Conservation (phyloP, 2,888 invertebrate species). For the Drosophila aldrichi region DNA sequence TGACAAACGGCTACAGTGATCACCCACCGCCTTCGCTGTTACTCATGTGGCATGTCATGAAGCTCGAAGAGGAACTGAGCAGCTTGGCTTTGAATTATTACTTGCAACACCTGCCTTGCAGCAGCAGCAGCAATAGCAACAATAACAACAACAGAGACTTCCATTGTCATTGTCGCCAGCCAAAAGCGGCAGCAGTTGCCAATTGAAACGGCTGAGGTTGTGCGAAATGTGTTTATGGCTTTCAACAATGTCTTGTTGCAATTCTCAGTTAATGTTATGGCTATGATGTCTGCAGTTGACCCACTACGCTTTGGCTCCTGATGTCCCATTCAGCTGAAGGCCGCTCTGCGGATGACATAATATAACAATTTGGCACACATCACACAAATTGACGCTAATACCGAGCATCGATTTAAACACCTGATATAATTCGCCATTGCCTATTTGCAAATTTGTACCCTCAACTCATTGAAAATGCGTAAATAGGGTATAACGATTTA, state of each 20-base stretch:
- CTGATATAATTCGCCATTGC: constrained; percentile 25
- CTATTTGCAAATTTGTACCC: constrained; percentile 11
- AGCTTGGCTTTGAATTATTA: constrained; percentile 51
- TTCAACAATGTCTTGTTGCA: constrained; percentile 41
- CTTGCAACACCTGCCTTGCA: constrained; percentile 63
- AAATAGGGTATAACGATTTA: background rate
- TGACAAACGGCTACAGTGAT: constrained; percentile 59
- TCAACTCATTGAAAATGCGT: background rate
- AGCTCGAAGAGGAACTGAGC: constrained; percentile 55
- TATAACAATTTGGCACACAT: constrained; percentile 40
- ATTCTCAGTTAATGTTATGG: constrained; percentile 23
- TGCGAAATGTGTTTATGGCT: constrained; percentile 38
- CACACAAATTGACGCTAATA: constrained; percentile 22
- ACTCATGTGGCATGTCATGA: constrained; percentile 47
- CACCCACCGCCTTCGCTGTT: constrained; percentile 11
- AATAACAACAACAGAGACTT: constrained; percentile 17
- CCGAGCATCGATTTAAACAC: constrained; percentile 33
- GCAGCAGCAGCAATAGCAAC: constrained; percentile 4
- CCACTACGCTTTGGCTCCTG: constrained; percentile 30
- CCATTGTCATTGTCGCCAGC: constrained; percentile 63
- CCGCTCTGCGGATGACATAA: constrained; percentile 43
- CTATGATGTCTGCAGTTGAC: constrained; percentile 25
- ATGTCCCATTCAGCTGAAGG: constrained; percentile 30
- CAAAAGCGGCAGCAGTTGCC: constrained; percentile 12
- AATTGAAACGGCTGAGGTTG: constrained; percentile 32